phyloP scores from a whole-genome alignment of 2,113 vertebrate species.

The Chascanopsetta lugubris region DNA sequence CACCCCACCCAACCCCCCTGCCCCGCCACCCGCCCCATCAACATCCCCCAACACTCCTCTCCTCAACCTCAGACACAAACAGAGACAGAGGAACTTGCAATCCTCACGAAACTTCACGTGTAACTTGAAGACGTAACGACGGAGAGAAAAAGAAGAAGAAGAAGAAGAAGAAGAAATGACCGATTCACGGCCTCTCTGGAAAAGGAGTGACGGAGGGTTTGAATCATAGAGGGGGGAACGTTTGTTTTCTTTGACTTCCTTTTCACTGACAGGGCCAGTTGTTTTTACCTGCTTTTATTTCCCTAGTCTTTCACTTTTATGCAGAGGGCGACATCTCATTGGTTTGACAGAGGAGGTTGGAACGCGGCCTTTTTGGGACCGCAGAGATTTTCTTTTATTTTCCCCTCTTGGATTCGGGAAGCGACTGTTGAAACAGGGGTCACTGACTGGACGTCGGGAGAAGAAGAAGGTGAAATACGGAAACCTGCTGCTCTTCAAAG shows the following conservation, averaged over 20 bases:
- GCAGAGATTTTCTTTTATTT: slow-evolving; percentile 55
- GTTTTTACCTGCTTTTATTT: slow-evolving; percentile 47
- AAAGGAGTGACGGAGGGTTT: slow-evolving; percentile 48
- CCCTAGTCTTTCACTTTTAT: slow-evolving; percentile 42
- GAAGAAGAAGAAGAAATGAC: slow-evolving; percentile 56
- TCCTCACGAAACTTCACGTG: slow-evolving; percentile 71
- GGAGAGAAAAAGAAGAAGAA: slow-evolving; percentile 64
- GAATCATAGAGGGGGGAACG: slow-evolving; percentile 56
- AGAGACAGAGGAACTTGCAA: slow-evolving; percentile 76
- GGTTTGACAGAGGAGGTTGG: slow-evolving; percentile 56
- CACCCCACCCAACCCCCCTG: background rate
- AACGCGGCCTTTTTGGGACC: slow-evolving; percentile 57
- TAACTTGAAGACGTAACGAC: slow-evolving; percentile 81
- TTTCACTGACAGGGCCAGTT: slow-evolving; percentile 75
- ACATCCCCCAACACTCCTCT: slow-evolving; percentile 59
- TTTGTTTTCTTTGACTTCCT: slow-evolving; percentile 54
- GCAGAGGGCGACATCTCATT: slow-evolving; percentile 40
- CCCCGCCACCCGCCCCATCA: slow-evolving; percentile 25
- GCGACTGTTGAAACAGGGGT: slow-evolving; percentile 76
- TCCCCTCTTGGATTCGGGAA: slow-evolving; percentile 65
- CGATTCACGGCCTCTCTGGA: slow-evolving; percentile 56
- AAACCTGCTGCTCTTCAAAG: slow-evolving; percentile 87
- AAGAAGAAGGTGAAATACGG: slow-evolving; percentile 79
- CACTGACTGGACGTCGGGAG: slow-evolving; percentile 73
- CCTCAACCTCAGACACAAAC: slow-evolving; percentile 69